Evolutionary conservation across 1,140 invertebrate species (phyloP).

Genomic region (Orchesella cincta): DNA sequence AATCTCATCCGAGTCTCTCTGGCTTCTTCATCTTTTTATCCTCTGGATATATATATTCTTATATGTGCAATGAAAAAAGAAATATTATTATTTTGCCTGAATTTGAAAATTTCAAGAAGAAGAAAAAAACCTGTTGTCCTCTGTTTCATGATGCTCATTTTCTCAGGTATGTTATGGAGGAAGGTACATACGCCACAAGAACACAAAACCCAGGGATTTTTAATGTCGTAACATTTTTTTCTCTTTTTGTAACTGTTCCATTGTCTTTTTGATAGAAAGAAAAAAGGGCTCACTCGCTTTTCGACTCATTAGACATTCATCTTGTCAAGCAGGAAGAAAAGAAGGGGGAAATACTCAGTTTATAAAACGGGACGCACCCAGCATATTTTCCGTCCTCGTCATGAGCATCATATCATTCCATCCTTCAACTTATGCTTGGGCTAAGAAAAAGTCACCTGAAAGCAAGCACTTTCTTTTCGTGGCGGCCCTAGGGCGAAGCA

Average conservation of each 20-base stretch:
- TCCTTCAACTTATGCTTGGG: too few species aligned
- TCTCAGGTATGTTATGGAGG: neutral
- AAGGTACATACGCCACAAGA: neutral
- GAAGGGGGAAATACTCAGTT: too few species aligned
- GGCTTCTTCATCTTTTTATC: too few species aligned
- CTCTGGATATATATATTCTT: too few species aligned
- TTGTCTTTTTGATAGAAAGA: slow-evolving; percentile 3
- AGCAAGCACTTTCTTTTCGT: neutral
- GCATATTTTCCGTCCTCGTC: neutral
- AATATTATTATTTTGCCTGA: too few species aligned
- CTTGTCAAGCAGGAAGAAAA: slow-evolving; percentile 7
- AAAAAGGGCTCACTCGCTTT: neutral
- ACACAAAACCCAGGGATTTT: neutral
- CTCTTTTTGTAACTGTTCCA: slow-evolving; percentile 14
- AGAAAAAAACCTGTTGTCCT: neutral
- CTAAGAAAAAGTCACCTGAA: neutral
- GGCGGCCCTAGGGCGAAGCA: neutral
- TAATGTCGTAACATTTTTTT: neutral
- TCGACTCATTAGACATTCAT: slow-evolving; percentile 21
- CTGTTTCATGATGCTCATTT: neutral
- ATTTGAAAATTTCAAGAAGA: too few species aligned
- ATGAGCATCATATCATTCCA: too few species aligned
- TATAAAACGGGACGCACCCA: slow-evolving; percentile 22
- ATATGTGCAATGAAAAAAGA: too few species aligned
- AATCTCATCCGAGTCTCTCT: too few species aligned